Base-by-base conservation (phyloP, 2,113 vertebrate species). In the Hiodon tergisus region DNA sequence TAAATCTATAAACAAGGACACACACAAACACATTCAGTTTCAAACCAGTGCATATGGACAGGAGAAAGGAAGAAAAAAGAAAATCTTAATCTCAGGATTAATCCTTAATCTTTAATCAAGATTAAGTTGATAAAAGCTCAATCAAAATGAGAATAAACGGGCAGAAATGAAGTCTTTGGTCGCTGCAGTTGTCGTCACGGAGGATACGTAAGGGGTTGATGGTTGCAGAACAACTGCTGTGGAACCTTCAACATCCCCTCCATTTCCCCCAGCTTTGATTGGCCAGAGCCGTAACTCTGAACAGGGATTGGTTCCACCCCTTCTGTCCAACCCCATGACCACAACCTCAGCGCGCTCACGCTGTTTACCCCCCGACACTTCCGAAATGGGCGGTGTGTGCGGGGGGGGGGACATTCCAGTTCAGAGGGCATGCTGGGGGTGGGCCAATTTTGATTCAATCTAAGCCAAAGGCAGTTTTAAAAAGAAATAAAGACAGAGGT, bases 1-100 rank as follows among this genome's bases (percentile, higher is more conserved):
- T 83, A 99, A 93, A 98, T 98, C 96, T 98, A 98, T 88, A 88
- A 92, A 90, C 93, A 96, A 95, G 93, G 94, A 96, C 90, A 99
- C 76, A 97, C 86, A 91, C 83, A 85, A 82, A 88, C 73, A 87
- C 81, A 53, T 47, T 78, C 78, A 4, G 61, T 66, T 59, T 81
- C 31, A 71, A 63, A 62, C 47, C 68, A 76, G 55, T 78, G 59
- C 58, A 78, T 50, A 68, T 62, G 67, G 16, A 61, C n/a, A 65
- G 65, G 17, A 50, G 59, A 47, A 58, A 55, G 55, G 13, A 73
- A 57, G 7, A 72, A 60, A 61, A 48, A 67, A 51, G 54, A 76
- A 75, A 73, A 73, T 67, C 13, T 68, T 10, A 13, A 72, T 72
- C 69, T 61, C 67, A 3, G 73, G 53, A 77, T 57, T 47, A 17